Evolutionary conservation across 2,888 invertebrate species (phyloP).

Genomic region (Zygothrica quintamaculata): DNA sequence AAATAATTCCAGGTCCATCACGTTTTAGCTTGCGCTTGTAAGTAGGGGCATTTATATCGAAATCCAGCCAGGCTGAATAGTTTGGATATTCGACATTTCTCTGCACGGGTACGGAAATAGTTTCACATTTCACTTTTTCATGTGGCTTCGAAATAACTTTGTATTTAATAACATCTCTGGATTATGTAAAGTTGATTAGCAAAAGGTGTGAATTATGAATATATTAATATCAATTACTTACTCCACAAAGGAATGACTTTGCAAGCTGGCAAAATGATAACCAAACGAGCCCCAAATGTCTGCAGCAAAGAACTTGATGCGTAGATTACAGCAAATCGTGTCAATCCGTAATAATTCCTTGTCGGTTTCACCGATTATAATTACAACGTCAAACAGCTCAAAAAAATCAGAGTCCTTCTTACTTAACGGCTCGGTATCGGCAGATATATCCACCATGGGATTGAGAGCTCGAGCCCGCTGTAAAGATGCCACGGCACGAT

Average conservation of each 20-base stretch:
- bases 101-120: constrained; percentile 87
- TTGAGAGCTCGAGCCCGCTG: constrained; percentile 93
- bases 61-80: constrained; percentile 88
- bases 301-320: constrained; percentile 93
- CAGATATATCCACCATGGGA: constrained; percentile 94
- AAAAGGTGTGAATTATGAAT: no score
- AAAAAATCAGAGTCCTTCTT: constrained; percentile 90
- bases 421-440: constrained; percentile 88
- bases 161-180: constrained; percentile 86
- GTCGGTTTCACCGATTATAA: constrained; percentile 90
- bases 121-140: constrained; percentile 86
- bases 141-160: constrained; percentile 85
- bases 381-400: constrained; percentile 91
- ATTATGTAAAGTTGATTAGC: constrained; percentile 44
- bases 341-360: constrained; percentile 91
- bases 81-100: constrained; percentile 88
- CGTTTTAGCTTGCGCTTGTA: constrained; percentile 88
- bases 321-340: constrained; percentile 89
- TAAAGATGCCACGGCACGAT: constrained; percentile 93
- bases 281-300: constrained; percentile 98
- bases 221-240: no score
- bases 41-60: constrained; percentile 87
- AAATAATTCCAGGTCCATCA: constrained; percentile 90
- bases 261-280: constrained; percentile 95
- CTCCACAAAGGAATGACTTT: constrained; percentile 92